Percentiles rank a stretch among this genome's conserved stretches.
phyloP scores from a whole-genome alignment of 2,888 invertebrate species.

The Coremacera marginata region DNA sequence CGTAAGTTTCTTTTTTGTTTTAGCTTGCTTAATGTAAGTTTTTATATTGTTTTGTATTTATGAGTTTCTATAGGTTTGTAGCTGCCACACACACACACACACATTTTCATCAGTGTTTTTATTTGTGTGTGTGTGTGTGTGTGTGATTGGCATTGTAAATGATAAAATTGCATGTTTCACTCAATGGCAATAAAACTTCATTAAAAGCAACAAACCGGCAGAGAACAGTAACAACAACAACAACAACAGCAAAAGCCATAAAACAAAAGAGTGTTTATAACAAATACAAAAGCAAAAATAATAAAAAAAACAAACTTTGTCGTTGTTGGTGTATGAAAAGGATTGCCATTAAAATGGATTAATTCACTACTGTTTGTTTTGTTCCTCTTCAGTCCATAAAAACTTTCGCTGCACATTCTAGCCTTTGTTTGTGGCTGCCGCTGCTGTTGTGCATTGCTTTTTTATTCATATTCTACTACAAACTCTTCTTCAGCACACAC shows the following conservation, averaged over 20 bases:
- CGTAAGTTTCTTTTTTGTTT: background rate
- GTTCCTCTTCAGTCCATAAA: background rate
- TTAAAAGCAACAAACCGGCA: conserved; percentile 4
- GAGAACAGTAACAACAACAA: conserved; percentile 12
- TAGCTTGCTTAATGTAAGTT: background rate
- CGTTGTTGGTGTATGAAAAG: background rate
- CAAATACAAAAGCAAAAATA: conserved; percentile 13
- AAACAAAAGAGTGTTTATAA: conserved; percentile 7
- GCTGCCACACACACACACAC: background rate
- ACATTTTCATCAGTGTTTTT: no score
- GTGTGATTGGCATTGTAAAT: conserved; percentile 21
- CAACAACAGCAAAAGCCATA: conserved; percentile 1
- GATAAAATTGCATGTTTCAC: conserved; percentile 36
- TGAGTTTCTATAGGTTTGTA: background rate
- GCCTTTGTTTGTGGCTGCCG: background rate
- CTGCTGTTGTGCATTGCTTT: background rate
- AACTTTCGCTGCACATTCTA: background rate
- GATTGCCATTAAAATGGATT: conserved; percentile 20
- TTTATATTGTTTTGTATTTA: background rate
- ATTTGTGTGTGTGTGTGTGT: background rate
- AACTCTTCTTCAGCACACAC: background rate
- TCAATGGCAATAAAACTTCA: conserved; percentile 19
- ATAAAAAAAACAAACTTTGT: background rate
- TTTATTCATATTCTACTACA: background rate
- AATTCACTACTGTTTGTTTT: conserved; percentile 11